Conservation (phyloP, 2,113 vertebrate genomes). For the Ophiodon elongatus region DNA sequence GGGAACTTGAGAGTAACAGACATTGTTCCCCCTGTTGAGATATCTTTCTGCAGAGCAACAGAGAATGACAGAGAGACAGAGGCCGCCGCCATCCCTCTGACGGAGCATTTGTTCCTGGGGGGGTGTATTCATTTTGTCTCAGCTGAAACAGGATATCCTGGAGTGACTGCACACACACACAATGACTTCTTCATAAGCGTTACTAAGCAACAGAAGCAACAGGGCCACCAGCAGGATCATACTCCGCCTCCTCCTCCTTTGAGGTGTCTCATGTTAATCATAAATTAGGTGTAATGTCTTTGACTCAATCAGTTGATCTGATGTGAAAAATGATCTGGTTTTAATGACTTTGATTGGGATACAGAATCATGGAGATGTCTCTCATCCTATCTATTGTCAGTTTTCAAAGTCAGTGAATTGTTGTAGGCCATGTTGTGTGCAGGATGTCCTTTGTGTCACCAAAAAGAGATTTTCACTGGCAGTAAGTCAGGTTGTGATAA, state of each 20-base stretch:
- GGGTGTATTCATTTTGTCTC: slow-evolving; percentile 66
- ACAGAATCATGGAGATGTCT: background rate
- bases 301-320: background rate
- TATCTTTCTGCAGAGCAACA: background rate
- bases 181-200: slow-evolving; percentile 72
- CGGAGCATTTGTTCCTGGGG: slow-evolving; percentile 19
- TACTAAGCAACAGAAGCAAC: slow-evolving; percentile 79
- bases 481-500: background rate
- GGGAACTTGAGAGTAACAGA: background rate
- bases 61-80: slow-evolving; percentile 9
- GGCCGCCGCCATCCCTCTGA: slow-evolving; percentile 19
- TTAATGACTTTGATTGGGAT: background rate
- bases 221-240: slow-evolving; percentile 31
- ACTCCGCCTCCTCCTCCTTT: background rate
- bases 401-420: background rate
- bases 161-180: slow-evolving; percentile 74
- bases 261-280: background rate
- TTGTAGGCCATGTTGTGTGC: background rate
- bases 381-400: background rate
- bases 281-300: background rate
- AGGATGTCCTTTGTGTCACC: background rate
- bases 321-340: background rate
- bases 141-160: slow-evolving; percentile 87
- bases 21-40: background rate
- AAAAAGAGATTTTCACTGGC: background rate